Percentiles rank a stretch among this genome's conserved stretches.
Conservation (phyloP, 2,888 invertebrate species). For the Stenoptilia bipunctidactyla region DNA sequence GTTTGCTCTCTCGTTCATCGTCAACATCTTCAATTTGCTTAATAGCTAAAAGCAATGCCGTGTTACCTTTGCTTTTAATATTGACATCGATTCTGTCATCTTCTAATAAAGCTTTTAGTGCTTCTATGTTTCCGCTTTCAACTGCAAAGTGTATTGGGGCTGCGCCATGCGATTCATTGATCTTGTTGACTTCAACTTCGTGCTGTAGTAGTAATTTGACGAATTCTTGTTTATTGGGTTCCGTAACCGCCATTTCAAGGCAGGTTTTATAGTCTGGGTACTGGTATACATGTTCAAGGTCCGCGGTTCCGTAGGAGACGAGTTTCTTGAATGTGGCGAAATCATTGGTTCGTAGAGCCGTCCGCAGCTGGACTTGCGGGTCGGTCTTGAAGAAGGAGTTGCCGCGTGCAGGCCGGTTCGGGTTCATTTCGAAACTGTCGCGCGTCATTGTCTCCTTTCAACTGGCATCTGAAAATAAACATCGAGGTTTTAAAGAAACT, state of each 20-base stretch:
- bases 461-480: constrained; percentile 55
- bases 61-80: constrained; percentile 60
- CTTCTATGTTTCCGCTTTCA: constrained; percentile 60
- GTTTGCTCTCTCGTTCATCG: constrained; percentile 50
- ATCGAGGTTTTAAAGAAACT: no score
- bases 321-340: constrained; percentile 61
- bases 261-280: constrained; percentile 73
- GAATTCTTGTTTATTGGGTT: constrained; percentile 62
- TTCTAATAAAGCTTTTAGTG: constrained; percentile 55
- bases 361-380: constrained; percentile 59
- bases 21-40: constrained; percentile 62
- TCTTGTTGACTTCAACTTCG: constrained; percentile 73
- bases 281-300: constrained; percentile 67
- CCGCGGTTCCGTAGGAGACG: constrained; percentile 51
- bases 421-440: constrained; percentile 62
- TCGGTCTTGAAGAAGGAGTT: constrained; percentile 56
- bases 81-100: constrained; percentile 61
- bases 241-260: constrained; percentile 69
- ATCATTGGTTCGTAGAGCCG: constrained; percentile 65
- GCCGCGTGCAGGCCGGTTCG: constrained; percentile 45
- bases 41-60: constrained; percentile 63
- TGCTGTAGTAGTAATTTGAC: constrained; percentile 69
- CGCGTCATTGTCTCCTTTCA: constrained; percentile 43
- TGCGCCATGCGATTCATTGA: constrained; percentile 67
- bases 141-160: constrained; percentile 78